Evolutionary conservation across 2,113 vertebrate genomes (phyloP).

Genomic region (Gymnobelideus leadbeateri): DNA sequence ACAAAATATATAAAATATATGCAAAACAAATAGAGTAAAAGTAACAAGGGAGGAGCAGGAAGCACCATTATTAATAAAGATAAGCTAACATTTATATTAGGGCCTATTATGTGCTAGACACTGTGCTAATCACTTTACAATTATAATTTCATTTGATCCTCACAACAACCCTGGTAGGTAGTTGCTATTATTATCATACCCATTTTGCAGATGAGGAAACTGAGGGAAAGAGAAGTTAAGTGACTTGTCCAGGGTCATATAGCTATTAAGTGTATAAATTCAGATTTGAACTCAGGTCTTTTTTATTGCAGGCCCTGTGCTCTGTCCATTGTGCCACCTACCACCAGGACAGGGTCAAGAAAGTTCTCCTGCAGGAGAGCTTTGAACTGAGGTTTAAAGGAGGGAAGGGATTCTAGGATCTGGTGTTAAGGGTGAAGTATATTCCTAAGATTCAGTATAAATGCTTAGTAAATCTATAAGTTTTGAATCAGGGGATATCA

Average conservation of each 20-base stretch:
- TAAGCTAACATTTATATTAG: not conserved
- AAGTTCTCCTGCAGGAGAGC: not conserved
- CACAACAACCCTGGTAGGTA: not conserved
- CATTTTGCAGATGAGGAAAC: not conserved
- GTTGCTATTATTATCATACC: not conserved
- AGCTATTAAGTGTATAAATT: not conserved
- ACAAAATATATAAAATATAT: not conserved
- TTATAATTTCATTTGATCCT: not conserved
- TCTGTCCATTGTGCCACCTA: not conserved
- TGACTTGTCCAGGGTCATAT: not conserved
- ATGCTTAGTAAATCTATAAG: not conserved
- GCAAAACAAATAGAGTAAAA: not conserved
- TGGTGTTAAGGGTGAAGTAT: not conserved
- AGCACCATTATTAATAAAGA: not conserved
- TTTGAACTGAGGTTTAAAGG: not conserved
- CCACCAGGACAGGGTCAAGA: not conserved
- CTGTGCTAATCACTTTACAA: not conserved
- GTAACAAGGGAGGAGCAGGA: not conserved
- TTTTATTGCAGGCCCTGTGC: not conserved
- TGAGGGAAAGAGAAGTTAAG: not conserved
- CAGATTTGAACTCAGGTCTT: not conserved
- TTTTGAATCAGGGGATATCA: not conserved
- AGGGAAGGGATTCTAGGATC: not conserved
- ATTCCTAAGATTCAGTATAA: not conserved
- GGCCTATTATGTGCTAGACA: not conserved